Conservation (phyloP, 2,113 vertebrate species). For the Pachyramphus minor region DNA sequence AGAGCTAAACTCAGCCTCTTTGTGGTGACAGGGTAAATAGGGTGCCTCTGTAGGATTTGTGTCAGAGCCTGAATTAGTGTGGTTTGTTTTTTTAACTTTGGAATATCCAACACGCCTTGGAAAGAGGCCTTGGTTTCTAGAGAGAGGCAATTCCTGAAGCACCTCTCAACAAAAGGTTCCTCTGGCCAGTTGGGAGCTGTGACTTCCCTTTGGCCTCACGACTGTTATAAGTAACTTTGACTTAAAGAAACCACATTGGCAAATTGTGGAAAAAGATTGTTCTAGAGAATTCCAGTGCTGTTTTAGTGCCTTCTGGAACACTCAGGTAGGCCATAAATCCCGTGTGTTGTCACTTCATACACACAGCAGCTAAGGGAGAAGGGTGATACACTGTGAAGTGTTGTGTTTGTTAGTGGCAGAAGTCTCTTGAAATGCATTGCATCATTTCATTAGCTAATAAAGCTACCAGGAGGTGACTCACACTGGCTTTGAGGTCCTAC, state of each 20-base stretch:
- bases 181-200: not conserved
- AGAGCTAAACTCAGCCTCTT: not conserved
- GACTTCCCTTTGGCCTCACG: not conserved
- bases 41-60: not conserved
- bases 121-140: not conserved
- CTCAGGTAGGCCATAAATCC: not conserved
- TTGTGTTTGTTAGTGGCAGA: not conserved
- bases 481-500: not conserved
- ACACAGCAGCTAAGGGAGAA: not conserved
- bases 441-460: conserved; percentile 31
- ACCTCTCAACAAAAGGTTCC: not conserved
- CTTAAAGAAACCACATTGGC: not conserved
- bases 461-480: conserved; percentile 1
- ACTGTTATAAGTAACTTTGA: not conserved
- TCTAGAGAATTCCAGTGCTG: not conserved
- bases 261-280: not conserved
- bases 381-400: not conserved
- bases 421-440: conserved; percentile 24
- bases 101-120: not conserved
- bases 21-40: not conserved
- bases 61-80: not conserved
- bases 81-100: not conserved
- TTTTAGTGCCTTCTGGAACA: not conserved
- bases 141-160: not conserved
- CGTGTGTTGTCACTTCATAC: not conserved